These are phyloP conservation scores for Artibeus jamaicensis DNA, from an alignment of 2,797 vertebrate genomes.

Conservation along the genomic window DNA sequence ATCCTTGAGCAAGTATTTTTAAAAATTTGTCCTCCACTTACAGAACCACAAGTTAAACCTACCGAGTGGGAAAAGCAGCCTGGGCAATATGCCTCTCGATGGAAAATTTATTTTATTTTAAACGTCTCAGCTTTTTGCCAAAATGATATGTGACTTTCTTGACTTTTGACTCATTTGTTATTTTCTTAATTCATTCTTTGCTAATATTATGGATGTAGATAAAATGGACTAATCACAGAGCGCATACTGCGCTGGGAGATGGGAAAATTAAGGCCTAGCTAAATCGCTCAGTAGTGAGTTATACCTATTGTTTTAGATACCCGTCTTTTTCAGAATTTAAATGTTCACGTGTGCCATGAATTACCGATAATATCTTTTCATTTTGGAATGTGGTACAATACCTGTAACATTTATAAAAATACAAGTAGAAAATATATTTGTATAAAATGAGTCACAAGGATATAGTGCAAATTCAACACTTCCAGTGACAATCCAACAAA, in stretches of 20 bases:
- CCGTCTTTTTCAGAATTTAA: not conserved
- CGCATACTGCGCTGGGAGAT: not conserved
- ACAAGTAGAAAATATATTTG: not conserved
- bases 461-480: not conserved
- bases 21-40: not conserved
- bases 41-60: not conserved
- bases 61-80: not conserved
- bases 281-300: not conserved
- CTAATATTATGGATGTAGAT: not conserved
- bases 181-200: slow-evolving; percentile 3
- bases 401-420: slow-evolving; percentile 2
- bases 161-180: not conserved
- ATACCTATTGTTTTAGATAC: not conserved
- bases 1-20: too few species aligned
- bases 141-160: not conserved
- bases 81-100: not conserved
- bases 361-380: not conserved
- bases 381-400: not conserved
- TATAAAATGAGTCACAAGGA: not conserved
- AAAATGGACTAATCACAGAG: not conserved
- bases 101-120: not conserved
- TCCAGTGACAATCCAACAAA: not conserved
- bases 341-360: not conserved
- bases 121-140: not conserved
- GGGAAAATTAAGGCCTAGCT: not conserved